Evolutionary conservation across 2,113 vertebrate species (phyloP).

Genomic region (Picathartes gymnocephalus): DNA sequence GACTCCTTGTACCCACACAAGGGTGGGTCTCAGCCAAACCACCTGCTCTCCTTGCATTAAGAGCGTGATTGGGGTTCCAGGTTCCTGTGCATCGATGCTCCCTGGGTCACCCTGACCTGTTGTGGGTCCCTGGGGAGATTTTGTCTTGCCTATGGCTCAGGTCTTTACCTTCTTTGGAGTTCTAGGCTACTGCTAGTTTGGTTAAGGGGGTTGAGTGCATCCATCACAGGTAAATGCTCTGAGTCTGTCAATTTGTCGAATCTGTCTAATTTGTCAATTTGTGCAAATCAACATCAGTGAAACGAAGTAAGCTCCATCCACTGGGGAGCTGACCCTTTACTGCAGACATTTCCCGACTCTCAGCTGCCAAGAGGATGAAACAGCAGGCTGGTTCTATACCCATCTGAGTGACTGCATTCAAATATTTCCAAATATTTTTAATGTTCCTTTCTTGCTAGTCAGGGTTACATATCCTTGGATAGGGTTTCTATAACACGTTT

Average conservation of each 20-base stretch:
- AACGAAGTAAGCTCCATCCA: not conserved
- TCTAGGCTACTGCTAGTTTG: not conserved
- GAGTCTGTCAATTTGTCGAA: not conserved
- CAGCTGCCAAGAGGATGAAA: not conserved
- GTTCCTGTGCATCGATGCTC: not conserved
- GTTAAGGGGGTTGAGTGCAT: not conserved
- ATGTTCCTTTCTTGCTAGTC: not conserved
- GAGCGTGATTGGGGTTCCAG: not conserved
- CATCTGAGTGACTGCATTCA: not conserved
- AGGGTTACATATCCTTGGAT: not conserved
- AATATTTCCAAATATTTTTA: not conserved
- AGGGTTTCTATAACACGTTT: not conserved
- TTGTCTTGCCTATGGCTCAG: not conserved
- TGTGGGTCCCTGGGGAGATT: not conserved
- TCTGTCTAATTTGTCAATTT: not conserved
- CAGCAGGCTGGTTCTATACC: not conserved
- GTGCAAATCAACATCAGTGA: not conserved
- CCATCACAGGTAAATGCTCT: not conserved
- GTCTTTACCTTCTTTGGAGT: not conserved
- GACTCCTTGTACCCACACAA: not conserved
- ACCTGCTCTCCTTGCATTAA: not conserved
- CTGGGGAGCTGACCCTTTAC: not conserved
- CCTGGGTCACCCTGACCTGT: not conserved
- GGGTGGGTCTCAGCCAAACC: not conserved
- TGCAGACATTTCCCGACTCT: not conserved